These are phyloP conservation scores for Crossaster papposus DNA, from an alignment of 53 echinoderm and acorn worm genomes.

Conservation along the genomic window DNA sequence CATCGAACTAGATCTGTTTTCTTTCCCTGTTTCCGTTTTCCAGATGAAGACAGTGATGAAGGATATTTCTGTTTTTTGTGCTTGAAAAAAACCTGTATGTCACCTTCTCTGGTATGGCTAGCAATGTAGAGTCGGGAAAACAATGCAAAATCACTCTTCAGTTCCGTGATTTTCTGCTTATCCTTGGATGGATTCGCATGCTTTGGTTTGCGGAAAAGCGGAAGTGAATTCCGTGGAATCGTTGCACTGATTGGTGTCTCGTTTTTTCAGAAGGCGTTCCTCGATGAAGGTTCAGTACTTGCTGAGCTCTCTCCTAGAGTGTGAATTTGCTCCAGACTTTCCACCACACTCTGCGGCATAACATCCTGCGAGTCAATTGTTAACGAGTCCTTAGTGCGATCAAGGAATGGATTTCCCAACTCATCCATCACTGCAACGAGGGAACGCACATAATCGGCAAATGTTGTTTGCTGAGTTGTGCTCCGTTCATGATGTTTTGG, in stretches of 20 bases:
- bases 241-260: neutral
- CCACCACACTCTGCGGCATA: neutral
- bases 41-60: neutral
- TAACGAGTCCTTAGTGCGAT: neutral
- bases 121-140: constrained; percentile 15
- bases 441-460: neutral
- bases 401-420: constrained; percentile 18
- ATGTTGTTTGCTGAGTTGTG: neutral
- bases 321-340: neutral
- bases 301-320: neutral
- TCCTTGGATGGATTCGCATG: neutral
- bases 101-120: constrained; percentile 7
- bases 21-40: neutral
- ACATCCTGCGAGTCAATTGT: neutral
- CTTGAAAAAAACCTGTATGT: neutral
- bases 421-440: neutral
- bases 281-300: neutral
- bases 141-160: constrained; percentile 23
- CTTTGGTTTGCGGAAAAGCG: neutral
- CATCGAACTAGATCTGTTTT: neutral
- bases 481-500: constrained; percentile 33
- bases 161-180: neutral
- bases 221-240: neutral
- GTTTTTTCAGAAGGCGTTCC: neutral
- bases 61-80: neutral